phyloP scores from a whole-genome alignment of 2,113 vertebrate species.

The Sorex araneus region DNA sequence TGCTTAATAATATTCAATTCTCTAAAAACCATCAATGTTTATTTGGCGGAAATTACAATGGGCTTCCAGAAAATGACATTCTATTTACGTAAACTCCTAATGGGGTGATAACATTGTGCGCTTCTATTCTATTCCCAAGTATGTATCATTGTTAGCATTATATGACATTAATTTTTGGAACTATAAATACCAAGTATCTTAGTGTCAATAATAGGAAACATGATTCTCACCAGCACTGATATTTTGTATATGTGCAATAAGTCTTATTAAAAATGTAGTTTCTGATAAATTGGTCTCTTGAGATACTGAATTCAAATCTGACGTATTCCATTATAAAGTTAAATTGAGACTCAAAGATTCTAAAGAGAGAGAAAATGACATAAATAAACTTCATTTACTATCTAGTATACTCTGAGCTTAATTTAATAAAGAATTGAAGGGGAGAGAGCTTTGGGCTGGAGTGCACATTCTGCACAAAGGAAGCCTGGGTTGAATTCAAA shows the following conservation, averaged over 20 bases:
- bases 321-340: constrained; percentile 33
- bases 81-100: background rate
- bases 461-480: too few species aligned
- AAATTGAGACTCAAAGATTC: background rate
- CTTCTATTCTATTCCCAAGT: background rate
- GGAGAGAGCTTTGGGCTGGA: too few species aligned
- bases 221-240: background rate
- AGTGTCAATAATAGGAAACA: background rate
- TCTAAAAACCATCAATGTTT: constrained; percentile 30
- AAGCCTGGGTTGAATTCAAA: too few species aligned
- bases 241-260: background rate
- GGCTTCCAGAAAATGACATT: constrained; percentile 9
- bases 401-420: background rate
- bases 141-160: background rate
- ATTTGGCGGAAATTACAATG: background rate
- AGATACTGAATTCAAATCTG: background rate
- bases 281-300: background rate
- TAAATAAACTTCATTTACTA: background rate
- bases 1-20: constrained; percentile 41
- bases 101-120: background rate
- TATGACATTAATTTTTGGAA: background rate
- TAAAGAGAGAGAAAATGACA: background rate
- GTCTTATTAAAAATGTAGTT: constrained; percentile 23
- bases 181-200: background rate
- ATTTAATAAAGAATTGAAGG: too few species aligned